Evolutionary conservation across 2,113 vertebrate genomes (phyloP), one percentile per base, ranked within the genome.

Genomic region (Tapirus terrestris): DNA sequence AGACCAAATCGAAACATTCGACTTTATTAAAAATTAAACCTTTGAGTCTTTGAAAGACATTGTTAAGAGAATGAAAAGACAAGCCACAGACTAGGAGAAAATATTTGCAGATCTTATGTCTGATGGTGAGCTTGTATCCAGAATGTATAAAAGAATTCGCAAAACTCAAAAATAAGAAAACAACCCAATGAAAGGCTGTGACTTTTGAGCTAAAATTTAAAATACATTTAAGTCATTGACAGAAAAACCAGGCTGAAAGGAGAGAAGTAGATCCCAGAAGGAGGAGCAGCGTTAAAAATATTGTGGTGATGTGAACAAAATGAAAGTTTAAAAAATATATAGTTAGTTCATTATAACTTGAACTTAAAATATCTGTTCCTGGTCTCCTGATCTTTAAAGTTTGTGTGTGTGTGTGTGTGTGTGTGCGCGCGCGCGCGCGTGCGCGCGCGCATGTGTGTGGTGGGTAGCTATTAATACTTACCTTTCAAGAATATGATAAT

Each of bases 401-500:
- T 70, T 61, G 0, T 53, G 53, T 20, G 25, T 48, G 21, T 48
- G 1, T 36, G 31, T 16, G 2, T 21, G 31, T 43, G 27, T 51
- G 2, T 45, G 27, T 29, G 51, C 4, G 14, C n/a, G 20, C 4
- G 39, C 4, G 39, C 4, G 39, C 4, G 39, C 4, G 39, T 39
- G 39, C 4, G 39, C n/a, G n/a, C n/a, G 39, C 4, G 39, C 39
- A 39, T 48, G 1, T 36, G 31, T 65, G 23, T 25, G 53, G 51
- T 56, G 36, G 13, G 27, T 76, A 82, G 2, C 43, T 92, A 39
- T 92, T 91, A 94, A 81, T 96, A 36, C 13, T 92, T 92, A 72
- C 27, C 65, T 94, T 82, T 93, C 65, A 95, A 84, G 61, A 39
- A 73, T 53, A 68, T 58, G 29, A 39, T 97, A 92, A 72, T 63